phyloP scores from a whole-genome alignment of 2,797 vertebrate genomes.

The Orestias chungarensis region DNA sequence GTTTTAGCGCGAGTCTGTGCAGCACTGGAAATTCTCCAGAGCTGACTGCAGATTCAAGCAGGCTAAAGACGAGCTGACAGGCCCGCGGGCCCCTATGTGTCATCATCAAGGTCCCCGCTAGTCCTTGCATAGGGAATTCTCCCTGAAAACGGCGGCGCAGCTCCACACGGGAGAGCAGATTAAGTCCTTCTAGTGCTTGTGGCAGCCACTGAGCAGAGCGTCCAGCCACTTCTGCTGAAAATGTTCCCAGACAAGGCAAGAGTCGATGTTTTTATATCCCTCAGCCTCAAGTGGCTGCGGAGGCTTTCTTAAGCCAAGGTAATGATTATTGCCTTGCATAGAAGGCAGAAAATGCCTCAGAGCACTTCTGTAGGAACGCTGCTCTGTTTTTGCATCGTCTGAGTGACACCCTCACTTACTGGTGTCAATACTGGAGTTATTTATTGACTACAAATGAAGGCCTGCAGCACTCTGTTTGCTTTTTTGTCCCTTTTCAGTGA shows the following conservation, averaged over 20 bases:
- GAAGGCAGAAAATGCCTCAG: constrained; percentile 33
- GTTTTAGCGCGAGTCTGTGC: constrained; percentile 58
- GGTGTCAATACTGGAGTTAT: constrained; percentile 61
- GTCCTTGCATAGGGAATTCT: constrained; percentile 55
- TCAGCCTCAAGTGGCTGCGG: constrained; percentile 37
- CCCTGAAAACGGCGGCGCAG: constrained; percentile 38
- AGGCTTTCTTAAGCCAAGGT: constrained; percentile 52
- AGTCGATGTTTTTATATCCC: constrained; percentile 48
- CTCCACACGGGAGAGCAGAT: constrained; percentile 60
- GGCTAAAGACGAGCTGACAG: constrained; percentile 58
- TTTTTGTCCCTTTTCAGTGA: constrained; percentile 5
- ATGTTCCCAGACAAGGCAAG: constrained; percentile 58
- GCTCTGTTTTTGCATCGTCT: constrained; percentile 41
- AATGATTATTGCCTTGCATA: constrained; percentile 58
- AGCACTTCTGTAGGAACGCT: constrained; percentile 38
- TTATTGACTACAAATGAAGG: constrained; percentile 63
- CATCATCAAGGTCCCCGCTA: constrained; percentile 64
- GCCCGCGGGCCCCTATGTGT: constrained; percentile 68
- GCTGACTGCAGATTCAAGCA: constrained; percentile 63
- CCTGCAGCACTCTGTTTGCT: constrained; percentile 22
- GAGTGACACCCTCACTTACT: constrained; percentile 60
- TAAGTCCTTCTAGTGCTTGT: constrained; percentile 65
- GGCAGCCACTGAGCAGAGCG: constrained; percentile 41
- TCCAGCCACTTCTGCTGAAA: constrained; percentile 42
- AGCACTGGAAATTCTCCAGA: constrained; percentile 48